Evolutionary conservation across 2,797 vertebrate genomes (phyloP).

Genomic region (Prunella strophiata): DNA sequence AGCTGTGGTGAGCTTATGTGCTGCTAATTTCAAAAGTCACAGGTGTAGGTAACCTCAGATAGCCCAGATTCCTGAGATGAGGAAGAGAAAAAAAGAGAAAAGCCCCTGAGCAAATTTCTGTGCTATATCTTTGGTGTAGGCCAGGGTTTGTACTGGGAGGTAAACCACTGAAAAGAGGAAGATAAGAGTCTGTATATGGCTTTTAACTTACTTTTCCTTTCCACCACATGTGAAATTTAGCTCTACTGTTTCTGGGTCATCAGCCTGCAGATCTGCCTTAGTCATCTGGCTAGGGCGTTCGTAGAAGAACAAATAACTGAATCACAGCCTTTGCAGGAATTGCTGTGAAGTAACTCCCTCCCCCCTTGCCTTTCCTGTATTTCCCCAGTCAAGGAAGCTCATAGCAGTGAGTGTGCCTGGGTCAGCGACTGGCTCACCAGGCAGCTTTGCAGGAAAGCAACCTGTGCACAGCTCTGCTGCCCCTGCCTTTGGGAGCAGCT

Average conservation of each 20-base stretch:
- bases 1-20: not conserved
- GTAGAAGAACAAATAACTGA: slow-evolving; percentile 21
- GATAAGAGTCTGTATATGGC: not conserved
- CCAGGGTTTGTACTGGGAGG: not conserved
- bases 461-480: not conserved
- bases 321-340: not conserved
- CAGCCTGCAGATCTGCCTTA: slow-evolving; percentile 15
- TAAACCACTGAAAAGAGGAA: not conserved
- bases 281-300: not conserved
- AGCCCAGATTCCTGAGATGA: not conserved
- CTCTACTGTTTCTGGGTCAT: not conserved
- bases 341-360: not conserved
- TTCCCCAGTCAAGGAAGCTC: not conserved
- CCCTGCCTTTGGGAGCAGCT: not conserved
- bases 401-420: fast-evolving
- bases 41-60: not conserved
- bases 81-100: not conserved
- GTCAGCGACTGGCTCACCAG: fast-evolving
- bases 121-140: not conserved
- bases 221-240: not conserved
- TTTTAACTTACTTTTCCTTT: not conserved
- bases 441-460: not conserved
- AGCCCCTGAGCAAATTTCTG: not conserved
- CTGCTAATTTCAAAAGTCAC: not conserved
- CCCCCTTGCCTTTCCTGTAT: not conserved